Evolutionary conservation across 2,113 vertebrate genomes (phyloP), one percentile per base, ranked within the genome.

Genomic region (Rhegmatorhina hoffmannsi): DNA sequence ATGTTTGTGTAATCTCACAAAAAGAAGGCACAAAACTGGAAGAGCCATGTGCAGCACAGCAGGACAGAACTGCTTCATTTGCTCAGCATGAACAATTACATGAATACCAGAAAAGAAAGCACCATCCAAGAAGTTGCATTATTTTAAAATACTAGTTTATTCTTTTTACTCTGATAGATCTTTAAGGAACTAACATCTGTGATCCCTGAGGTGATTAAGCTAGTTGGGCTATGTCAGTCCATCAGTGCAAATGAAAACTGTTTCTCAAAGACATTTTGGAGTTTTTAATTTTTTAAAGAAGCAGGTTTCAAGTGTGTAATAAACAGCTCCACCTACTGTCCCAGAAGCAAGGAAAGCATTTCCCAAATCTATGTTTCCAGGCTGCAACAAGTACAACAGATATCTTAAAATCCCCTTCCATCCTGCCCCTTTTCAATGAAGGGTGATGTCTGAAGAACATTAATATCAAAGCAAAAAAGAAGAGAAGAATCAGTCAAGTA

Each of bases 301-400:
- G 31, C 17, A 33, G 17, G 38, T 74, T 94, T 74, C 63, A 76
- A 93, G 88, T 4, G 13, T 33, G 23, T 18, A 90, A 92, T 25
- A 63, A 92, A 94, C 90, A 96, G 95, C 96, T 93, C 96, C 96
- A 95, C 33, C 95, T 97, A 84, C 96, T 92, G 96, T 86, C 60
- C 56, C 56, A 63, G 43, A 66, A 74, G 38, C 43, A 86, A 52
- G 63, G 24, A 90, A 92, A 92, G 11, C 23, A 74, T 80, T 85
- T 74, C 63, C 59, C 29, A 67, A 33, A 80, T 24, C 33, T 29
- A 43, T 7, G 13, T 31, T 70, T 70, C 33, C 50, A 93, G 47
- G 17, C 40, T 87, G 49, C 0, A 0, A 12, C 40, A 86, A 85
- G 40, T 36, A 56, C 17, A n/a, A 66, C 31, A 62, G 23, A 76